These are phyloP conservation scores for Azemiops feae DNA, from an alignment of 2,113 vertebrate species.

Conservation along the genomic window DNA sequence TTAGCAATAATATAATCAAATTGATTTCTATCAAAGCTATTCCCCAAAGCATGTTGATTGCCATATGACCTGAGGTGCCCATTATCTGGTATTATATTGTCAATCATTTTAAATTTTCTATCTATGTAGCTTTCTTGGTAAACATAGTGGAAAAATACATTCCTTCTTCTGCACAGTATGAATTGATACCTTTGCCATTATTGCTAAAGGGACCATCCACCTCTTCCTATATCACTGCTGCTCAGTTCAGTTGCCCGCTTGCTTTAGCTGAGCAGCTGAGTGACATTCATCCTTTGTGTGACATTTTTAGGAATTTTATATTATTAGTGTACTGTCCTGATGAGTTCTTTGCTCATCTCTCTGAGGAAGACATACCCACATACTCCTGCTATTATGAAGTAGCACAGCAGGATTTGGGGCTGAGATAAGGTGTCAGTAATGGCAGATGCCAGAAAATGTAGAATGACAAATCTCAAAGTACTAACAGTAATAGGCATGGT, in stretches of 20 bases:
- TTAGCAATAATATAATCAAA: background rate
- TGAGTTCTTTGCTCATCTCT: background rate
- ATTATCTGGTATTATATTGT: background rate
- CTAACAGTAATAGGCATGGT: background rate
- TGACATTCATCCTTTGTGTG: background rate
- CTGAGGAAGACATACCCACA: too few relatives aligned
- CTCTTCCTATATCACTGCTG: background rate
- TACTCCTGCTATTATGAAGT: too few relatives aligned
- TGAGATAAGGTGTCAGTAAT: background rate
- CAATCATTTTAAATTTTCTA: background rate
- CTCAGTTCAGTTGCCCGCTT: background rate
- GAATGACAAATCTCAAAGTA: background rate
- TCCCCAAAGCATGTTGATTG: background rate
- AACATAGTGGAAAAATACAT: background rate
- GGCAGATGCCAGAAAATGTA: background rate
- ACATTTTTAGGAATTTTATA: background rate
- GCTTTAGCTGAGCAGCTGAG: background rate
- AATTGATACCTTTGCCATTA: background rate
- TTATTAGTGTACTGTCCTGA: background rate
- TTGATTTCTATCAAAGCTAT: background rate
- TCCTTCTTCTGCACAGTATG: background rate
- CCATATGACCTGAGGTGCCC: background rate
- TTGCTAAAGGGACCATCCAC: background rate
- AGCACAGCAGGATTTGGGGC: too few relatives aligned
- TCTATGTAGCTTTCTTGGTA: background rate